Conservation (phyloP, 2,113 vertebrate genomes). For the Mesoclemmys tuberculata region DNA sequence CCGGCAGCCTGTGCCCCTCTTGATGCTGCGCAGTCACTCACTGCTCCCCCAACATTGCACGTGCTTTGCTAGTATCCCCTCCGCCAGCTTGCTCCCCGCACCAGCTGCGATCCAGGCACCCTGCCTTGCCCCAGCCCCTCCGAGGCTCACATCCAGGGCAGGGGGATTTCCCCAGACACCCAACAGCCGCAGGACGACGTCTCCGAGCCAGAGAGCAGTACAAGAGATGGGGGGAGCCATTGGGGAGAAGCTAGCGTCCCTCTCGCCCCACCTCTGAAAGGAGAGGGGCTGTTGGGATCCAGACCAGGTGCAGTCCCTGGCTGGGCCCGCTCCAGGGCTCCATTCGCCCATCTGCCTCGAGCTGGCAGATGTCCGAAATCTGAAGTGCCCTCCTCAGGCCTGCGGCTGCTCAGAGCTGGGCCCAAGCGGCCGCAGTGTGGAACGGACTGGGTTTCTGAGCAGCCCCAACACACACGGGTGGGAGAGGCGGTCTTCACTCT, state of each 20-base stretch:
- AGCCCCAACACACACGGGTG: neutral
- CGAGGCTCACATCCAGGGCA: too few species aligned
- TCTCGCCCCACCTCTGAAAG: neutral
- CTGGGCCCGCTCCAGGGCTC: neutral
- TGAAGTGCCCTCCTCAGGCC: neutral
- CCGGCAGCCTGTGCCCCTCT: too few species aligned
- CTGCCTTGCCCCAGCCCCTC: too few species aligned
- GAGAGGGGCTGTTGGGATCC: too few species aligned
- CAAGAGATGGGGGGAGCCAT: neutral
- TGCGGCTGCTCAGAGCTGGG: neutral
- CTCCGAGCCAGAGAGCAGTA: neutral
- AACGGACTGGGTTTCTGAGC: neutral
- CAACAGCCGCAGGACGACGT: too few species aligned
- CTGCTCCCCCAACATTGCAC: too few species aligned
- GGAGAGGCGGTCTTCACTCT: neutral
- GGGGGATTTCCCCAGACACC: too few species aligned
- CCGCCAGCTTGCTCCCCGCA: too few species aligned
- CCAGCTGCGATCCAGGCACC: too few species aligned
- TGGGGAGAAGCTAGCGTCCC: neutral
- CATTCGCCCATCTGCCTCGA: neutral
- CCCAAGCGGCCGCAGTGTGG: neutral
- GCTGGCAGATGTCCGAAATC: neutral
- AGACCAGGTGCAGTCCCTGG: too few species aligned
- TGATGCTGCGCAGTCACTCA: too few species aligned
- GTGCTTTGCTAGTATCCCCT: too few species aligned